These are phyloP conservation scores for Vireo altiloquus DNA, from an alignment of 2,113 vertebrate species.

Conservation along the genomic window DNA sequence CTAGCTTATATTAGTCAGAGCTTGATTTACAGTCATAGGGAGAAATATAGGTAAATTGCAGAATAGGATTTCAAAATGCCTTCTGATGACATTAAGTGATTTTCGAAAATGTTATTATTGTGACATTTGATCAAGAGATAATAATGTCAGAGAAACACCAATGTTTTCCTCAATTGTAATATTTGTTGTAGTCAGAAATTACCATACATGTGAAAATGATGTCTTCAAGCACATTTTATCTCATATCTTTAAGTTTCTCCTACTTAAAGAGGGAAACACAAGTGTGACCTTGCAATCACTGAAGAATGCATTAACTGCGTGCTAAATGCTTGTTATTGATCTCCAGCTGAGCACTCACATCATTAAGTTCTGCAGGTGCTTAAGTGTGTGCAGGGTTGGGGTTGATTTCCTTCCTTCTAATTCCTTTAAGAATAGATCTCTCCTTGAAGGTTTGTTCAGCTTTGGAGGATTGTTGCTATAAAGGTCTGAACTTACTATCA, in stretches of 20 bases:
- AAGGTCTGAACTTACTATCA: neutral
- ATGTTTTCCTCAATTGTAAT: neutral
- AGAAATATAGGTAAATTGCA: neutral
- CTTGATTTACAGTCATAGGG: neutral
- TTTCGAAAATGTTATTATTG: neutral
- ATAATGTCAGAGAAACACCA: neutral
- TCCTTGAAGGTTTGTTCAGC: neutral
- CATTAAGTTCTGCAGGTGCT: neutral
- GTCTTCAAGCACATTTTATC: neutral
- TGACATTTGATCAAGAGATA: neutral
- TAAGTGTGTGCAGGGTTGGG: neutral
- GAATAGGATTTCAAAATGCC: neutral
- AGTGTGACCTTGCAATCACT: constrained; percentile 43
- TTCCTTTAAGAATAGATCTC: neutral
- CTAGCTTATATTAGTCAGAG: neutral
- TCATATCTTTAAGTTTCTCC: neutral
- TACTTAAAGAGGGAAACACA: neutral
- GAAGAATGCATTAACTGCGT: neutral
- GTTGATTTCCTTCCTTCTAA: neutral
- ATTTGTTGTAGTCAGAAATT: neutral
- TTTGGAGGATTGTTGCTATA: neutral
- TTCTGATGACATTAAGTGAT: neutral
- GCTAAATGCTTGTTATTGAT: constrained; percentile 18
- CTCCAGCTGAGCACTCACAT: neutral
- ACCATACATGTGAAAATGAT: neutral